Base-by-base conservation (phyloP, 2,888 invertebrate species). In the Stenodema calcarata region DNA sequence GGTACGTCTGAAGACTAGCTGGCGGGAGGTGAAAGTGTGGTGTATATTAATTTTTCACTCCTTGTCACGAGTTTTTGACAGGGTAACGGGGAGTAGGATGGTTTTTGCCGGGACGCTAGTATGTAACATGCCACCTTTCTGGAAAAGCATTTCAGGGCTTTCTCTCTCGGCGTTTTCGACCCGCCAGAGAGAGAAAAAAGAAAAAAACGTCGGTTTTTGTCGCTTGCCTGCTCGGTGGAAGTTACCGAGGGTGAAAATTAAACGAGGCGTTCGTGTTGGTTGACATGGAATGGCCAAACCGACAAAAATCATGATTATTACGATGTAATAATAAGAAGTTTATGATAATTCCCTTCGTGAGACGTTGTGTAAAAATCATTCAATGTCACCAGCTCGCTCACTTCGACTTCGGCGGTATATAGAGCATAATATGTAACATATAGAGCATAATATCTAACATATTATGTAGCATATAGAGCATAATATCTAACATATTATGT, bases 31-130 rank as follows among this genome's bases (percentile, higher is more conserved):
- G 50, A 7, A 62, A 23, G 62, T 62, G 62, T 62, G 9, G 80
- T 50, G 80, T 80, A 54, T 82, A 82, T 82, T 82, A 82, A 82
- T 82, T 82, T 82, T 82, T 82, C 82, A 82, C 82, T 82, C 28
- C 82, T 30, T 30, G 80, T 80, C 80, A 50, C 28, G 80, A 82
- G 82, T 82, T 82, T 82, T 82, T 82, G 82, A 82, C 82, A 69
- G 70, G 69, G 70, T 23, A 54, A 50, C 30, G 28, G 80, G 47
- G 28, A 28, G 12, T 23, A 18, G 18, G 42, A 44, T 28, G 70
- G 41, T 16, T 42, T 78, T 9, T 23, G 27, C 78, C 44, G n/a
- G 27, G 42, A 78, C 44, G 44, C 44, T 18, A 23, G 62, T 23
- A 27, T 18, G 18, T 62, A 62, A 62, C 62, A 62, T 62, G 62